Evolutionary conservation across 1,140 invertebrate species (phyloP), one percentile per base, ranked within the genome.

Genomic region (Phymastichus coffea): DNA sequence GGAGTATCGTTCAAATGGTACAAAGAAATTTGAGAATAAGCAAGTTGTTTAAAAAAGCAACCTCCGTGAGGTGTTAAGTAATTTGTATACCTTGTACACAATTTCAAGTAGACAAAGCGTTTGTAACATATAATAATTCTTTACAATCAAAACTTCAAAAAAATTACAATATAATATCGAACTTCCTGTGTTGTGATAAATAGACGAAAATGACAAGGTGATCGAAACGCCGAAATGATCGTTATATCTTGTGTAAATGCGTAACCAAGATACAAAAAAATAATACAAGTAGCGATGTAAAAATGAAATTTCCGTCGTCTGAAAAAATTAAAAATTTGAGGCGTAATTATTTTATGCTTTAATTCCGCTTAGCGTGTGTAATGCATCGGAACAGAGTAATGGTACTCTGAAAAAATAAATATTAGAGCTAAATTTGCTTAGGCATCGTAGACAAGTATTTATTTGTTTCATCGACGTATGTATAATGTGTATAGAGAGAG

Each of bases 101-200:
- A 4, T 35, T 54, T 7, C 28, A 14, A 47, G 6, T 48, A 57
- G 33, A 26, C 22, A 26, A 53, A 54, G 52, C 40, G n/a, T 59
- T 46, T 59, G 48, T 59, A 46, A 38, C 38, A 38, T 48, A 37
- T 43, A 33, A 35, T 33, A 43, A 41, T 51, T 49, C 46, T 49
- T 61, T 61, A 51, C 51, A 51, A 61, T 61, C 33, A 56, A 49
- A 38, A 23, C 28, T n/a, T n/a, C n/a, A n/a, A n/a, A n/a, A n/a
- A n/a, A n/a, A n/a, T n/a, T n/a, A n/a, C n/a, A n/a, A 35, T 44
- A 53, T 12, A 40, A 59, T 38, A 53, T 59, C 30, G 49, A 59
- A 60, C 43, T 56, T 61, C 52, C 46, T 55, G 52, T 49, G 51
- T 61, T 61, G 59, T 61, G 59, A 61, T 61, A 61, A 28, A 22